phyloP scores from a whole-genome alignment of 2,113 vertebrate genomes.

The Alligator sinensis region DNA sequence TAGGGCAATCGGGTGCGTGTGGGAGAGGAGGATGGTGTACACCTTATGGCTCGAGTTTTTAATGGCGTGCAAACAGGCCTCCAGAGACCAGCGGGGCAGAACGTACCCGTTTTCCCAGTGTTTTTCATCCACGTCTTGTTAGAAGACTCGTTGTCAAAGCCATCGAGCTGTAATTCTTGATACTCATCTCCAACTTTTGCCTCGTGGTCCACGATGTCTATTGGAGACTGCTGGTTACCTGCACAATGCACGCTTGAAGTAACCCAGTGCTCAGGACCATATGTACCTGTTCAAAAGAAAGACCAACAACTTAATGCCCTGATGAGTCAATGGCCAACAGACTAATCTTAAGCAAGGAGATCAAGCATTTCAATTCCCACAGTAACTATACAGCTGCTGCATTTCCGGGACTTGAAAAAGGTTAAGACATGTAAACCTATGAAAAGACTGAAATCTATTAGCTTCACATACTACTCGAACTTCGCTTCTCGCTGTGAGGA shows the following conservation, averaged over 20 bases:
- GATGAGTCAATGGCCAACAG: not conserved
- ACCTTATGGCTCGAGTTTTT: constrained; percentile 35
- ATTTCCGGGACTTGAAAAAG: not conserved
- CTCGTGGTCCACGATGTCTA: constrained; percentile 90
- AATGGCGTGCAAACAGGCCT: constrained; percentile 33
- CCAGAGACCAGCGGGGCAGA: not conserved
- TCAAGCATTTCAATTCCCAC: not conserved
- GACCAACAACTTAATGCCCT: constrained; percentile 14
- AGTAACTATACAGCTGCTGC: not conserved
- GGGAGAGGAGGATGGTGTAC: not conserved
- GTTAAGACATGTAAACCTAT: not conserved
- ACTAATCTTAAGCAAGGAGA: not conserved
- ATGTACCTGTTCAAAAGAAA: constrained; percentile 82
- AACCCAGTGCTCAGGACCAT: constrained; percentile 93
- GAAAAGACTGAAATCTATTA: constrained; percentile 34
- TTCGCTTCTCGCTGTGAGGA: constrained; percentile 53
- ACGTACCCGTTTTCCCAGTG: constrained; percentile 94
- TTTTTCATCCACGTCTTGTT: constrained; percentile 99
- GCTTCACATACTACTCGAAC: not conserved
- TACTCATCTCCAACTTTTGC: constrained; percentile 87
- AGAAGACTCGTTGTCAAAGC: constrained; percentile 92
- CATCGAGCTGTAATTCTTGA: constrained; percentile 92
- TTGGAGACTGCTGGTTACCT: constrained; percentile 92
- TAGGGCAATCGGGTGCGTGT: not conserved
- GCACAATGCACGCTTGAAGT: constrained; percentile 87